Evolutionary conservation across 2,797 vertebrate genomes (phyloP).

Genomic region (Poecilia gillii): DNA sequence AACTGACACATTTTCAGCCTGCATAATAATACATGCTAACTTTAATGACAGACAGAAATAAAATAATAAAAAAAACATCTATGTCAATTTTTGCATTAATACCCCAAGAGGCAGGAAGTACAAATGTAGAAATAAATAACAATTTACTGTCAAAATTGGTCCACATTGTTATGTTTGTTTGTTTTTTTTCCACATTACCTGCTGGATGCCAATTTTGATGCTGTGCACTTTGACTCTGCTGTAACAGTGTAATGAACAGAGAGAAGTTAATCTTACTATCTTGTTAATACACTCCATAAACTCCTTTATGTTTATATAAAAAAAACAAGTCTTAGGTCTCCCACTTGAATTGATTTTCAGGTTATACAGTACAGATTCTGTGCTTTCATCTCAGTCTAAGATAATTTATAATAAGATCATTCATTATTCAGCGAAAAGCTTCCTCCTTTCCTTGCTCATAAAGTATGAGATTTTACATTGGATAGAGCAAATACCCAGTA

Average conservation of each 20-base stretch:
- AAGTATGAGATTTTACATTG: constrained; percentile 84
- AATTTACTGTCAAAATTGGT: constrained; percentile 13
- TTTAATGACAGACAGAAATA: constrained; percentile 7
- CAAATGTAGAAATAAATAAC: constrained; percentile 25
- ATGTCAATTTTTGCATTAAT: constrained; percentile 10
- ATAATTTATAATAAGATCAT: constrained; percentile 34
- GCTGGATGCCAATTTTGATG: constrained; percentile 65
- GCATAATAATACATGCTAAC: constrained; percentile 14
- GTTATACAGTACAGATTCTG: constrained; percentile 30
- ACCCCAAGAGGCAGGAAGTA: constrained; percentile 12
- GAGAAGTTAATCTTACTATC: constrained; percentile 13
- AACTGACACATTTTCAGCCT: constrained; percentile 9
- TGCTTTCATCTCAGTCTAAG: constrained; percentile 27
- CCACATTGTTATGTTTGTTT: constrained; percentile 23
- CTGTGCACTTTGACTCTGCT: constrained; percentile 29
- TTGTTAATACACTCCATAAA: constrained; percentile 33
- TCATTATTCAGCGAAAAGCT: constrained; percentile 28
- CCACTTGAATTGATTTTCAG: constrained; percentile 23
- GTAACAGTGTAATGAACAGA: constrained; percentile 16
- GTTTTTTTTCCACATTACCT: constrained; percentile 62
- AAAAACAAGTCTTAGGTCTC: constrained; percentile 23
- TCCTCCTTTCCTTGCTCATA: constrained; percentile 13
- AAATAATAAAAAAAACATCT: constrained; percentile 14
- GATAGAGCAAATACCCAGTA: constrained; percentile 98
- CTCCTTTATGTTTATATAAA: constrained; percentile 1